Base-by-base conservation (phyloP, 1,140 invertebrate species). In the Babylonia areolata region DNA sequence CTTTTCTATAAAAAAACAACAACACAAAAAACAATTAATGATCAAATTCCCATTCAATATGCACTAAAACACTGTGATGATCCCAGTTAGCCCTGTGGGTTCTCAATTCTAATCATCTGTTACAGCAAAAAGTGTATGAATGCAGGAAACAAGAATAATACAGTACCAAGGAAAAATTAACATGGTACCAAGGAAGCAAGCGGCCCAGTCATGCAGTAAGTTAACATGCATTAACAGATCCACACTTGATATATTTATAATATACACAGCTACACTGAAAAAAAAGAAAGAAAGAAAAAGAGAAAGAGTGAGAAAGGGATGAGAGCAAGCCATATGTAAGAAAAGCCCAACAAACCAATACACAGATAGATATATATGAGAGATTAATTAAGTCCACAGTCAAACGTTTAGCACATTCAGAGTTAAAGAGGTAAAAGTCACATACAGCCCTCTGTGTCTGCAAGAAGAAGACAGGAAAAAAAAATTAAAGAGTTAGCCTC, bases 391-490 rank as follows among this genome's bases (percentile, higher is more conserved):
- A 42, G 23, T 35, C 17, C 37, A 69, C 11, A 69, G 31, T 39
- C 37, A 5, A 58, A 42, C 54, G 58, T 3, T 23, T 37, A 82
- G n/a, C 42, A 54, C 15, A 35, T 23, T 81, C 3, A 37, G 81
- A 54, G 33, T 69, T 37, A 82, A 64, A 82, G 81, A 28, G 51
- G 35, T 84, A 51, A 87, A 87, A 88, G 78, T 77, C 54, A 85
- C 89, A 88, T 90, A 90, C 89, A 88, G 86, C 86, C 84, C 35
- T 88, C 85, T 87, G 81, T 54, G 88, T 90, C 89, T 90, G 89
- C 82, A 90, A 90, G 83, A 88, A 58, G n/a, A n/a, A 90, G 85
- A 87, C 73, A 37, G n/a, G 51, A 6, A 69, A 40, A 39, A 77
- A 28, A 11, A 39, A 20, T 77, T 77, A 39, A 77, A 28, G 33